phyloP scores from a whole-genome alignment of 2,113 vertebrate species.

The Semnornis frantzii region DNA sequence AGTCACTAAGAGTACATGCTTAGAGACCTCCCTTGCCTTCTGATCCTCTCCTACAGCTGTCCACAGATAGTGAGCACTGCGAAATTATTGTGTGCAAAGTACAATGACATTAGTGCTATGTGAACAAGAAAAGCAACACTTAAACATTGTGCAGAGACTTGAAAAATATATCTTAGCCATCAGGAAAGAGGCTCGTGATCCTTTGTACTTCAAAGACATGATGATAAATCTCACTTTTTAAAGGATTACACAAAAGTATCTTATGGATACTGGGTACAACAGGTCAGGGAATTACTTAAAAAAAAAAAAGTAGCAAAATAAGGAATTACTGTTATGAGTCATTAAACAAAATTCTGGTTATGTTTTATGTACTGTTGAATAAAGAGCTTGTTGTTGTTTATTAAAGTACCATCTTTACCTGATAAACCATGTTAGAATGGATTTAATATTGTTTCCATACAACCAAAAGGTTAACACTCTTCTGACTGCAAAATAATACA shows the following conservation, averaged over 20 bases:
- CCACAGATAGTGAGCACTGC: background rate
- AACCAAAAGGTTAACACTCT: constrained; percentile 48
- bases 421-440: constrained; percentile 45
- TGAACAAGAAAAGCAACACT: constrained; percentile 3
- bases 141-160: background rate
- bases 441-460: constrained; percentile 65
- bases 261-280: background rate
- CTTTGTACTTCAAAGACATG: constrained; percentile 19
- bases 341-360: constrained; percentile 77
- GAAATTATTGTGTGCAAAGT: background rate
- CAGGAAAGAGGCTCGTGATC: background rate
- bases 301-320: background rate
- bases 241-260: constrained; percentile 1
- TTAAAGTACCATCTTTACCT: constrained; percentile 38
- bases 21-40: background rate
- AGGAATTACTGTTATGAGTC: constrained; percentile 54
- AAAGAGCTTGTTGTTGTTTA: constrained; percentile 65
- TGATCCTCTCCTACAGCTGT: background rate
- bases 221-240: constrained; percentile 37
- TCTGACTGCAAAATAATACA: constrained; percentile 41
- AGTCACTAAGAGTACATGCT: background rate
- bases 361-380: constrained; percentile 71
- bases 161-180: background rate
- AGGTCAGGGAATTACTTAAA: background rate
- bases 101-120: background rate